These are phyloP conservation scores for Microplitis mediator DNA, from an alignment of 1,140 invertebrate genomes.

Conservation along the genomic window DNA sequence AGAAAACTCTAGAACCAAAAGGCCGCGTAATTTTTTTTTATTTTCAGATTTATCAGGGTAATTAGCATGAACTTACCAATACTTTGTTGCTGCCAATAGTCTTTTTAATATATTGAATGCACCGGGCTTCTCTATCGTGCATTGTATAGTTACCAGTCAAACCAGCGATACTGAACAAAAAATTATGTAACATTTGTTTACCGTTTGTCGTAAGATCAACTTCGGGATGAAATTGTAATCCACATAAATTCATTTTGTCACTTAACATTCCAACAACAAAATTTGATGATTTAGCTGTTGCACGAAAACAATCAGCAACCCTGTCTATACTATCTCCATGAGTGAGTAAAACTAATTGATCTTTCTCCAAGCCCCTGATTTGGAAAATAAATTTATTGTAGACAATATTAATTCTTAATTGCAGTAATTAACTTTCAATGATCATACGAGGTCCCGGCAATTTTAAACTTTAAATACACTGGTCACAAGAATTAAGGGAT, in stretches of 20 bases:
- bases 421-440: too few relatives aligned
- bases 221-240: constrained; percentile 98
- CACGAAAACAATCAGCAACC: constrained; percentile 84
- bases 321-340: constrained; percentile 96
- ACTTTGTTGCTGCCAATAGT: constrained; percentile 92
- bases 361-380: constrained; percentile 81
- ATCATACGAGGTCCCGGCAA: too few relatives aligned
- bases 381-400: constrained; percentile 2
- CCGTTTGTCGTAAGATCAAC: constrained; percentile 95
- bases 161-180: constrained; percentile 89
- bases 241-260: constrained; percentile 90
- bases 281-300: constrained; percentile 82
- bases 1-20: too few relatives aligned
- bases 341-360: constrained; percentile 90
- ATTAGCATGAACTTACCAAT: constrained; percentile 69
- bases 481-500: too few relatives aligned
- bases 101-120: constrained; percentile 91
- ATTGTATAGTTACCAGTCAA: constrained; percentile 89
- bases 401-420: too few relatives aligned
- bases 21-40: too few relatives aligned
- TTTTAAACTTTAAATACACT: too few relatives aligned
- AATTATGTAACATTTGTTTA: constrained; percentile 90
- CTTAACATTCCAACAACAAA: constrained; percentile 90
- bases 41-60: constrained; percentile 34
- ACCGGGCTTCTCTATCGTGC: constrained; percentile 84